Evolutionary conservation across 2,113 vertebrate species (phyloP).

Genomic region (Zingel zingel): DNA sequence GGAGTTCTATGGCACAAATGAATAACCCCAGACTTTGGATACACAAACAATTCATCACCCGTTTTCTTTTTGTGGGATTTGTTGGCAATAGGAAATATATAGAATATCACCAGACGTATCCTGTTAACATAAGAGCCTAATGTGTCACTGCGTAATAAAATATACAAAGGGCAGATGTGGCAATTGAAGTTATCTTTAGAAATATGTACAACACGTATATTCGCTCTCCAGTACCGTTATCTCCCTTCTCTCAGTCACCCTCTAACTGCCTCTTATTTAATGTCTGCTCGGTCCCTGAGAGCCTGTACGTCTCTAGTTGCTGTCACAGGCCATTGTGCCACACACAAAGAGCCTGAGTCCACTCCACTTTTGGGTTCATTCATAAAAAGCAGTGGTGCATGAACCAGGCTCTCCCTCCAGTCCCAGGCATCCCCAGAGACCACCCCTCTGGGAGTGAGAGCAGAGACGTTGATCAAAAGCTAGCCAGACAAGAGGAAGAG

Average conservation of each 20-base stretch:
- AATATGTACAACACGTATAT: neutral
- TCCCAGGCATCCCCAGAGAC: conserved; percentile 52
- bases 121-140: neutral
- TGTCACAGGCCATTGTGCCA: conserved; percentile 78
- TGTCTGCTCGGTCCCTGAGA: conserved; percentile 46
- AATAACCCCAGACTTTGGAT: neutral
- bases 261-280: conserved; percentile 45
- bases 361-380: conserved; percentile 74
- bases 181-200: neutral
- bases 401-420: conserved; percentile 67
- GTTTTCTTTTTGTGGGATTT: neutral
- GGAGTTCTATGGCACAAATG: neutral
- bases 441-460: conserved; percentile 55
- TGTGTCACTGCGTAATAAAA: neutral
- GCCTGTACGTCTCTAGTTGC: conserved; percentile 66
- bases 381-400: conserved; percentile 68
- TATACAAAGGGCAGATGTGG: neutral
- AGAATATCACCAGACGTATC: neutral
- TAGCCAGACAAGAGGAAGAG: conserved; percentile 37
- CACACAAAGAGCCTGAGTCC: conserved; percentile 76
- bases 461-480: conserved; percentile 72
- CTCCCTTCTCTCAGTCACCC: conserved; percentile 19
- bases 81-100: neutral
- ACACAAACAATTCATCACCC: neutral
- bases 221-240: conserved; percentile 26